Base-by-base conservation (phyloP, 2,888 invertebrate genomes). In the Philereme transversata region DNA sequence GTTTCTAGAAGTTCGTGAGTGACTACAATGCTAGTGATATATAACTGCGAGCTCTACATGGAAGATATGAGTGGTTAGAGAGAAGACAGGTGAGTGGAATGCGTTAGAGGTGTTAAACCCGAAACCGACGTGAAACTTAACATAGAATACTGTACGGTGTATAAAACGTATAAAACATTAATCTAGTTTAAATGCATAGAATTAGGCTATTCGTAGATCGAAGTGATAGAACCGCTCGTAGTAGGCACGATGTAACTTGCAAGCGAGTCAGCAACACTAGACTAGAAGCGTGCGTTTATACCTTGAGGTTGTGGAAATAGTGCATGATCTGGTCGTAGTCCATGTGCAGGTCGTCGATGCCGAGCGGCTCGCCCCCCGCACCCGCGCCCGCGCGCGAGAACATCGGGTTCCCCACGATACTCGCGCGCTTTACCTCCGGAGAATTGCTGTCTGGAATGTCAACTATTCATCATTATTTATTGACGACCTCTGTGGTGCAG, bases 251-350 rank as follows among this genome's bases (percentile, higher is more conserved):
- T 86, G 78, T 76, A 49, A 49, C 44, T 57, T 47, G 82, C 79
- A 87, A 88, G 90, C 88, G 84, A 83, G 82, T 78, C 82, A 87
- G 88, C 88, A 83, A 89, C 40, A 40, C 87, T 90, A 88, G 76
- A 76, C 89, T 90, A 90, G 85, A 90, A 90, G 90, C 90, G 77
- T 78, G 83, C 79, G 82, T 77, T 86, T 91, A 90, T 94, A 98
- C 98, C 95, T 99, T 99, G 83, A 99, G 94, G 94, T 98, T 98
- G 93, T 98, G 98, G 94, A 99, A 99, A 92, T 99, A 98, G 87
- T 98, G 97, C 97, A 98, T 97, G 88, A 99, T 97, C 94, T 98
- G 98, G 87, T 98, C 98, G 92, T 99, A 99, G 92, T 98, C 97
- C 97, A 99, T 97, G 82, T 97, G 97, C 69, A 97, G 94, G 86